phyloP scores from a whole-genome alignment of 2,113 vertebrate species.

The Marcusenius ussheri region DNA sequence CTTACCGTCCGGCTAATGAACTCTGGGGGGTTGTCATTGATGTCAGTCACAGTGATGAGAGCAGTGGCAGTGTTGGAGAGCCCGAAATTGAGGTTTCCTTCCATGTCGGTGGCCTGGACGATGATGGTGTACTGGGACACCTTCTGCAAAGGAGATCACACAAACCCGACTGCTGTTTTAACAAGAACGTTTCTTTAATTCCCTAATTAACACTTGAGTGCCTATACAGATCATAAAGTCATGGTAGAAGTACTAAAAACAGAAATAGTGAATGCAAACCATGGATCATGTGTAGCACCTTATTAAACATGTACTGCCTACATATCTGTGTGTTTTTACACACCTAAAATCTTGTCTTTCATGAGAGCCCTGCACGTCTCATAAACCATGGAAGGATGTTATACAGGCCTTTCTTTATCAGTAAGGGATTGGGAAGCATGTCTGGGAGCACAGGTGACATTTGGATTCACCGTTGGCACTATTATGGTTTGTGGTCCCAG shows the following conservation, averaged over 20 bases:
- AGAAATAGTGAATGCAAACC: not conserved
- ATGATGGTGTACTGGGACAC: constrained; percentile 92
- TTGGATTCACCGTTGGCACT: not conserved
- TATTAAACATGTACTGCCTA: not conserved
- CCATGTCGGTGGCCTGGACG: constrained; percentile 92
- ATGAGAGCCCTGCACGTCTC: not conserved
- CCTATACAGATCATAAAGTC: not conserved
- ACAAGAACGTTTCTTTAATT: not conserved
- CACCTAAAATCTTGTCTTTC: not conserved
- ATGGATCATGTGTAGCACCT: not conserved
- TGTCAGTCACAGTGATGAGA: constrained; percentile 82
- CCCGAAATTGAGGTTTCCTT: constrained; percentile 90
- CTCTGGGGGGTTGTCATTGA: constrained; percentile 93
- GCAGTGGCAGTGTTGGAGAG: constrained; percentile 92
- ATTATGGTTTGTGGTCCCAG: not conserved
- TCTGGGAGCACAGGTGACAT: not conserved
- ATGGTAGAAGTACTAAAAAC: not conserved
- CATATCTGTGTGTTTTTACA: not conserved
- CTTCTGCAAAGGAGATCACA: constrained; percentile 63
- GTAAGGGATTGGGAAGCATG: not conserved
- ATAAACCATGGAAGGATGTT: not conserved
- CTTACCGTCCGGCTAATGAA: constrained; percentile 84
- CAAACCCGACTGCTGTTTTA: not conserved
- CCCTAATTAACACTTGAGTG: not conserved
- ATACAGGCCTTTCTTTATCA: not conserved